Evolutionary conservation across 2,888 invertebrate species (phyloP), one percentile per base, ranked within the genome.

Genomic region (Siphlonurus alternatus): DNA sequence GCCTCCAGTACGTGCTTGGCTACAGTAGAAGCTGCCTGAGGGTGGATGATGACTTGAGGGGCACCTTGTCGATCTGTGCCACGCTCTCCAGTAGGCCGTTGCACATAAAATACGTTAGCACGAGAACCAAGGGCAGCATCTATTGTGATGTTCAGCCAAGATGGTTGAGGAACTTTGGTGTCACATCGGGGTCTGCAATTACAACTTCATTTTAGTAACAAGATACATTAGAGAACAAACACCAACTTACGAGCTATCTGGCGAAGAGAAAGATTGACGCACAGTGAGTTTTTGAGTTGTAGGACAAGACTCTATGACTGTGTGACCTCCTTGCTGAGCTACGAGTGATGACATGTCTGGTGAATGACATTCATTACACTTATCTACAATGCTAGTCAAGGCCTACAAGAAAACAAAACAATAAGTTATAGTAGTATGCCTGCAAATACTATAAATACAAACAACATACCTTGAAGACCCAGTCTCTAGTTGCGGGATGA

Each of bases 121-220:
- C 87, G 80, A 70, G 88, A 89, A 22, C 90, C 90, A 18, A 91
- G 78, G 1, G 90, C 90, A 53, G 89, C 89, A 74, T 90, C 89
- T 72, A 90, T 82, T 65, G 88, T 84, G 63, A 90, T 83, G 66
- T 88, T 89, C 18, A 90, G 75, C 89, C 90, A 90, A 23, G 81
- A 79, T 53, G 73, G 69, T 5, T 38, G 38, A 38, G 38, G 38
- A 10, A 38, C 38, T 15, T 38, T 38, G 5, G 15, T 15, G 15
- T 38, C 85, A 84, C 60, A 90, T 75, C 62, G 89, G 74, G 0
- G 89, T 85, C 71, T 77, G 70, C 1, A 68, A 67, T 56, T 61
- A 60, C 66, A 38, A 20, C 23, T 61, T 20, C n/a, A 20, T 10
- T 59, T 10, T n/a, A 18, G 7, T 59, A 15, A 51, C 3, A 53